Conservation (phyloP, 2,888 invertebrate species). For the Tachina grossa region DNA sequence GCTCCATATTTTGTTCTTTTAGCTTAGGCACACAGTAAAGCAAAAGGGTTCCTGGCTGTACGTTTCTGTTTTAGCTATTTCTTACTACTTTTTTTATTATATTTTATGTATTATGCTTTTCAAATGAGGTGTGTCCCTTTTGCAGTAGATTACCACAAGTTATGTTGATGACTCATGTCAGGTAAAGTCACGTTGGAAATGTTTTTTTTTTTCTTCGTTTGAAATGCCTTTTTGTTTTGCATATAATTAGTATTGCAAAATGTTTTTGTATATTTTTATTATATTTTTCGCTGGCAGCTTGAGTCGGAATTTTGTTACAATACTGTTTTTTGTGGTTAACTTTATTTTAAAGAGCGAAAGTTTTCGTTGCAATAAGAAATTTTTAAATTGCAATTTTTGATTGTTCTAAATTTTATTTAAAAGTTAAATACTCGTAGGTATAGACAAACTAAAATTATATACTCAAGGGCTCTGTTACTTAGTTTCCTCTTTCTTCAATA, state of each 20-base stretch:
- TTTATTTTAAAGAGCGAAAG: not conserved
- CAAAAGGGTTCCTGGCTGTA: constrained; percentile 28
- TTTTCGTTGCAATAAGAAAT: not conserved
- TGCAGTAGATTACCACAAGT: constrained; percentile 23
- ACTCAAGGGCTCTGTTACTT: too few relatives aligned
- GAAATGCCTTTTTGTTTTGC: constrained; percentile 25
- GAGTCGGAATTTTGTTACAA: constrained; percentile 5
- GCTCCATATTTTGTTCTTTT: constrained; percentile 13
- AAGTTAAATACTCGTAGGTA: not conserved
- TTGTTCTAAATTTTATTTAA: not conserved
- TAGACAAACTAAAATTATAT: not conserved
- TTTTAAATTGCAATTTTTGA: not conserved
- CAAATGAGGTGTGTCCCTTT: constrained; percentile 55
- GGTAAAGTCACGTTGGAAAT: constrained; percentile 58
- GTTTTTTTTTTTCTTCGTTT: constrained; percentile 40
- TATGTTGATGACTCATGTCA: constrained; percentile 55
- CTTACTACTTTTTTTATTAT: not conserved
- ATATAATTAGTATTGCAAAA: constrained; percentile 50
- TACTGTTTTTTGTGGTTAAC: not conserved
- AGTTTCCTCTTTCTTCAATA: not conserved
- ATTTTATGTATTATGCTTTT: constrained; percentile 1
- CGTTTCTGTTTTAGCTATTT: constrained; percentile 1
- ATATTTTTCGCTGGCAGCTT: not conserved
- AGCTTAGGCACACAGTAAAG: not conserved
- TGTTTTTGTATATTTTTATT: constrained; percentile 1